Evolutionary conservation across 2,797 vertebrate genomes (phyloP), one percentile per base, ranked within the genome.

Genomic region (Clarias pachynema): DNA sequence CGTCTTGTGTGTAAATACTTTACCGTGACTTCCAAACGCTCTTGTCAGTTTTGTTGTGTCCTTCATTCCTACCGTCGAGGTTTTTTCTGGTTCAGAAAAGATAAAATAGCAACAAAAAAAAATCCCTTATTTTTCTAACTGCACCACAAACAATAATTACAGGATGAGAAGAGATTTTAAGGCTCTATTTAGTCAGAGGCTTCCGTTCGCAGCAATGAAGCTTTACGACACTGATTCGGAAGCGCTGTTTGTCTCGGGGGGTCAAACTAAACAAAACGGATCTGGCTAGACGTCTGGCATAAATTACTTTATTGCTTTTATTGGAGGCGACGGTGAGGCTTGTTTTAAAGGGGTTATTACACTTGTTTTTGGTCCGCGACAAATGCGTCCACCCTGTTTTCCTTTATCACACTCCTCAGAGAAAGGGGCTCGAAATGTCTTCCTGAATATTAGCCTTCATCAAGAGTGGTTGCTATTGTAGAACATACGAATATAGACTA

Each of bases 291-390:
- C 96, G 96, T 96, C 96, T 96, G 95, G 95, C 90, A 90, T 95
- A 95, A 96, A 96, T 96, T 93, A 95, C 90, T 96, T 96, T 96
- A 96, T 96, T 95, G 95, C 92, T 90, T 95, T 95, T 95, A 95
- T 94, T 93, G 94, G 95, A 93, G 93, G 94, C 91, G 93, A 93
- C 93, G 92, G 92, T 93, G 91, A 93, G 91, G 90, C 22, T 82
- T 90, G 94, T 95, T 95, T 96, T 94, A 96, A 96, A 96, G 84
- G 91, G 93, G 92, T 94, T 94, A 95, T 95, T 95, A 93, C 77
- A 84, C 86, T 86, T 88, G 87, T 84, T 87, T 89, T 90, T 82
- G 56, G 79, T 88, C 78, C 74, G 44, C 66, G 83, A 82, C 84
- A 87, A 85, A 89, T 37, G 85, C 24, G 78, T 85, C 86, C 81